Conservation (phyloP, 2,888 invertebrate genomes). For the Sarcophaga carnaria region DNA sequence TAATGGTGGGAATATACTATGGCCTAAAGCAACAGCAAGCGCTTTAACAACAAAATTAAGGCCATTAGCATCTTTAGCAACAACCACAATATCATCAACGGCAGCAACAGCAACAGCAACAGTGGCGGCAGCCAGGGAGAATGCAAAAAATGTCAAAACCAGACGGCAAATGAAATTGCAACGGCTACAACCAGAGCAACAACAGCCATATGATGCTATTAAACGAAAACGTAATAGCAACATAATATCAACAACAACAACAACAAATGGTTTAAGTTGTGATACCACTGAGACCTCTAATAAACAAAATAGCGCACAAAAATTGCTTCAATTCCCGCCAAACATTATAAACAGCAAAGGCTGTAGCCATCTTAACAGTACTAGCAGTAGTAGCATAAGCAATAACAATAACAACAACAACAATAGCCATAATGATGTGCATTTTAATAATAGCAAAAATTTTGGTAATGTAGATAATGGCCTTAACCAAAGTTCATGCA, state of each 20-base stretch:
- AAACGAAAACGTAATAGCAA: slow-evolving; percentile 45
- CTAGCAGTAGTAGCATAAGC: slow-evolving; percentile 63
- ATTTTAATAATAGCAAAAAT: slow-evolving; percentile 55
- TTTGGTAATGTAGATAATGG: slow-evolving; percentile 52
- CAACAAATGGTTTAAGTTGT: slow-evolving; percentile 11
- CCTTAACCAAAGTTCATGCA: slow-evolving; percentile 46
- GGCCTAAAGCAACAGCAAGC: slow-evolving; percentile 12
- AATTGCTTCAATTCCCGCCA: slow-evolving; percentile 52
- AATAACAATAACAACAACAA: neutral
- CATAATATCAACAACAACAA: slow-evolving; percentile 13
- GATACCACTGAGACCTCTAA: slow-evolving; percentile 25
- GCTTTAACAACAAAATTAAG: slow-evolving; percentile 54
- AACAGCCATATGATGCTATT: slow-evolving; percentile 61
- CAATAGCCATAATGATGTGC: slow-evolving; percentile 42
- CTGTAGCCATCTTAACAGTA: slow-evolving; percentile 60
- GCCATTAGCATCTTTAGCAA: slow-evolving; percentile 63
- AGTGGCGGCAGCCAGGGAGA: slow-evolving; percentile 3
- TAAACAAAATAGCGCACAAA: slow-evolving; percentile 63
- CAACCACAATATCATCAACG: slow-evolving; percentile 50
- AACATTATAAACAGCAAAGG: slow-evolving; percentile 43
- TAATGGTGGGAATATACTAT: neutral
- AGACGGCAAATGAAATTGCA: slow-evolving; percentile 35
- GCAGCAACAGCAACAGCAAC: slow-evolving; percentile 6
- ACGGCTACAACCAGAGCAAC: slow-evolving; percentile 6
- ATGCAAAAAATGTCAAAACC: slow-evolving; percentile 50